These are phyloP conservation scores for Terrapene triunguis DNA, from an alignment of 2,113 vertebrate genomes.

Conservation along the genomic window DNA sequence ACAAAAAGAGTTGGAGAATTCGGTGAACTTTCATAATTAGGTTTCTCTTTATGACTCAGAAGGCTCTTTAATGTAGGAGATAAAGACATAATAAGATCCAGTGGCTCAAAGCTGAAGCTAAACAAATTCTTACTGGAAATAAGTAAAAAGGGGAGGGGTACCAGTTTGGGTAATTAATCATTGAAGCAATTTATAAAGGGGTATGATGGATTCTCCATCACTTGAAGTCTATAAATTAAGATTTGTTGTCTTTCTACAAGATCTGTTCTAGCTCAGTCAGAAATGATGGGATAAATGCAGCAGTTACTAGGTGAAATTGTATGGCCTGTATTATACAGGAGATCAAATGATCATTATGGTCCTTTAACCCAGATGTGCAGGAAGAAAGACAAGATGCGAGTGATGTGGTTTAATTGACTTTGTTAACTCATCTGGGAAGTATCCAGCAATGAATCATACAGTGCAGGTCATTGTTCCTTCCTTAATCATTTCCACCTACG, in stretches of 20 bases:
- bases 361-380: background rate
- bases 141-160: background rate
- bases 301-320: background rate
- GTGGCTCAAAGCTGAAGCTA: background rate
- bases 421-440: background rate
- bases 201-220: background rate
- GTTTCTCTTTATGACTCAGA: background rate
- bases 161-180: background rate
- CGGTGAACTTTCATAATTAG: background rate
- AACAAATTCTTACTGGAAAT: slow-evolving; percentile 3
- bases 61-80: background rate
- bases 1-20: background rate
- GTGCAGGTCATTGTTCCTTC: background rate
- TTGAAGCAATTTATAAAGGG: background rate
- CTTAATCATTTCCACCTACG: background rate
- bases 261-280: background rate
- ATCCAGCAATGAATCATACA: background rate
- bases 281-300: background rate
- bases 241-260: background rate
- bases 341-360: background rate
- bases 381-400: background rate
- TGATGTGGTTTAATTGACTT: background rate
- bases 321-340: background rate
- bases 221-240: background rate
- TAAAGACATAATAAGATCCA: background rate